Conservation (phyloP, 1,140 invertebrate species). For the Drosophila repleta region DNA sequence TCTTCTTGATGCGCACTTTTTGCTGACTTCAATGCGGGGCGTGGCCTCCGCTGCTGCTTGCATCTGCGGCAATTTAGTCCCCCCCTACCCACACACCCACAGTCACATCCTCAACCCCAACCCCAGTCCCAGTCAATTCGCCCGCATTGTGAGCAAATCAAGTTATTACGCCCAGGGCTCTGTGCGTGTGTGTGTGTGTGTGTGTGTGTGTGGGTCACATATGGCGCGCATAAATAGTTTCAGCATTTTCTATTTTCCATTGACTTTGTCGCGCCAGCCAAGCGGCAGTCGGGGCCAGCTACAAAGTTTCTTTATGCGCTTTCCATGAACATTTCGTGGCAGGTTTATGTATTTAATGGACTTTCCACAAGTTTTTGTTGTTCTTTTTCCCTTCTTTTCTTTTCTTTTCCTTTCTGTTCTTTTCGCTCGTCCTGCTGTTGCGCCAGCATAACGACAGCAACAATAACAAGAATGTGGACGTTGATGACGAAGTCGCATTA, state of each 20-base stretch:
- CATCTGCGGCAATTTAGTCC: slow-evolving; percentile 61
- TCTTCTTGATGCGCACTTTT: slow-evolving; percentile 27
- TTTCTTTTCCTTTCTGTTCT: slow-evolving; percentile 4
- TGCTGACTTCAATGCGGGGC: slow-evolving; percentile 52
- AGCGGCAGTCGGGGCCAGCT: slow-evolving; percentile 24
- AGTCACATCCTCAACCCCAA: not conserved
- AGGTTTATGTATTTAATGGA: slow-evolving; percentile 83
- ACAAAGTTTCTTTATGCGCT: slow-evolving; percentile 81
- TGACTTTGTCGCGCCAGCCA: slow-evolving; percentile 49
- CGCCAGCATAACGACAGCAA: slow-evolving; percentile 23
- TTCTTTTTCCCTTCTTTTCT: slow-evolving; percentile 13
- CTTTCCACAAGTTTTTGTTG: slow-evolving; percentile 70
- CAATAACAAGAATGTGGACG: slow-evolving; percentile 19
- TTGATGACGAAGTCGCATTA: slow-evolving; percentile 61
- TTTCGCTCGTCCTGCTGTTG: slow-evolving; percentile 9
- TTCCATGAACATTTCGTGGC: slow-evolving; percentile 82
- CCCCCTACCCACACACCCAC: too few species aligned
- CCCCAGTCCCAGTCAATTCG: slow-evolving; percentile 25
- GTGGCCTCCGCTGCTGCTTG: slow-evolving; percentile 57
- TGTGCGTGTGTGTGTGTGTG: slow-evolving; percentile 12
- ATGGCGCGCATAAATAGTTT: slow-evolving; percentile 77
- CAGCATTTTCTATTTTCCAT: slow-evolving; percentile 59
- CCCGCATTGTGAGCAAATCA: slow-evolving; percentile 76
- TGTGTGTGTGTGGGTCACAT: slow-evolving; percentile 61
- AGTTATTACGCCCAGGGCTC: slow-evolving; percentile 65